Conservation (phyloP, 2,888 invertebrate genomes). For the Atethmia centrago region DNA sequence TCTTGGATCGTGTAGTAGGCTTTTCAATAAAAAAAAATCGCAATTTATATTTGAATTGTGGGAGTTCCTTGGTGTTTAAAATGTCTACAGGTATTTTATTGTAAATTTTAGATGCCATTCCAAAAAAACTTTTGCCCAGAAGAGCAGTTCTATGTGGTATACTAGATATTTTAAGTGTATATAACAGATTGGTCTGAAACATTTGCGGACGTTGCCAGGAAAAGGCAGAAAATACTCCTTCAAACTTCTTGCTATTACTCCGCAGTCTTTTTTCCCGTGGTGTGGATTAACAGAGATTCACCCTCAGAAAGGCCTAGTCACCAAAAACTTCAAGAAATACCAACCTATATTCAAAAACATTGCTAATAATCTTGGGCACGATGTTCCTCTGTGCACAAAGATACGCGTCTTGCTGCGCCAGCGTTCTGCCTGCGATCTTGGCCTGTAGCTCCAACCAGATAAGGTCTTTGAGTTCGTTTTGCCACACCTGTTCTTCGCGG, state of each 20-base stretch:
- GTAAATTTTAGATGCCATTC: too few species aligned
- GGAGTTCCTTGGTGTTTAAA: too few species aligned
- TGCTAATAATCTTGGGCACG: constrained; percentile 93
- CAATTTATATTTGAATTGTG: too few species aligned
- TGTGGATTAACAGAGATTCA: not conserved
- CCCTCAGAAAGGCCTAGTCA: not conserved
- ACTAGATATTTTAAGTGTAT: too few species aligned
- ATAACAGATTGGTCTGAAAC: not conserved
- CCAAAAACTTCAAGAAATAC: constrained; percentile 19
- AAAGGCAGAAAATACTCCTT: not conserved
- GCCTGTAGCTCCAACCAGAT: constrained; percentile 98
- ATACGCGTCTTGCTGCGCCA: constrained; percentile 94
- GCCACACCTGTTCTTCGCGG: constrained; percentile 96
- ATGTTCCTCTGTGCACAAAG: constrained; percentile 93
- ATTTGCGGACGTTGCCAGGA: not conserved
- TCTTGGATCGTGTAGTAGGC: too few species aligned
- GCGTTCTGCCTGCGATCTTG: constrained; percentile 93
- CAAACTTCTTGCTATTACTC: not conserved
- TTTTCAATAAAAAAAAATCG: too few species aligned
- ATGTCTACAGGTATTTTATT: too few species aligned
- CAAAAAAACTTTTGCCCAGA: too few species aligned
- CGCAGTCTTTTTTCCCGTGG: too few species aligned
- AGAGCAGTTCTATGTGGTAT: too few species aligned
- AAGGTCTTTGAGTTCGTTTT: constrained; percentile 96
- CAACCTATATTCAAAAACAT: constrained; percentile 94